Conservation (phyloP, 2,888 invertebrate genomes). For the Suillia variegata region DNA sequence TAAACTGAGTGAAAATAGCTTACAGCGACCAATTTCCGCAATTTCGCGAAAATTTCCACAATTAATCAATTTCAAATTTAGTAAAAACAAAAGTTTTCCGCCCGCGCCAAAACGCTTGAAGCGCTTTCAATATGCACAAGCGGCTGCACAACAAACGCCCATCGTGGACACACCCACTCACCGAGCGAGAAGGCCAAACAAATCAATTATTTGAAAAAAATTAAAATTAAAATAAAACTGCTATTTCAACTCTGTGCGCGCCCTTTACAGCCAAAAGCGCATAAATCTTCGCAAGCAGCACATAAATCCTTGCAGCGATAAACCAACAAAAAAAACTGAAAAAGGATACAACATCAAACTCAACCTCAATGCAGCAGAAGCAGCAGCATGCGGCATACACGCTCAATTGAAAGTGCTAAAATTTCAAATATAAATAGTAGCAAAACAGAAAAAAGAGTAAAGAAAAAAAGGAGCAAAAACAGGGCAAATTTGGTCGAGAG, state of each 20-base stretch:
- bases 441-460: too few relatives aligned
- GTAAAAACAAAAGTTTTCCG: not conserved
- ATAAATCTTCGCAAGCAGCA: not conserved
- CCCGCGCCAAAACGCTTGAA: too few relatives aligned
- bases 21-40: too few relatives aligned
- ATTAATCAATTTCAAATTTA: conserved; percentile 3
- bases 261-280: not conserved
- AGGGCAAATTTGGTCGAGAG: not conserved
- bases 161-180: not conserved
- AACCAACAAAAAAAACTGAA: too few relatives aligned
- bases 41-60: not conserved
- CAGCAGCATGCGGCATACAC: too few relatives aligned
- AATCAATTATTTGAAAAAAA: not conserved
- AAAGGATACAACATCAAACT: not conserved
- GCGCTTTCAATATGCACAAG: not conserved
- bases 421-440: too few relatives aligned
- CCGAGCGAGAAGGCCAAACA: not conserved
- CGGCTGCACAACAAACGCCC: not conserved
- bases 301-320: conserved; percentile 6
- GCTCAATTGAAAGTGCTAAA: conserved; percentile 3
- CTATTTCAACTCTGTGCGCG: not conserved
- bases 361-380: too few relatives aligned
- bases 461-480: too few relatives aligned
- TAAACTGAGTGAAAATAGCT: too few relatives aligned
- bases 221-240: not conserved